Evolutionary conservation across 2,113 vertebrate genomes (phyloP), one percentile per base, ranked within the genome.

Genomic region (Pseudolaguvia tuberculata): DNA sequence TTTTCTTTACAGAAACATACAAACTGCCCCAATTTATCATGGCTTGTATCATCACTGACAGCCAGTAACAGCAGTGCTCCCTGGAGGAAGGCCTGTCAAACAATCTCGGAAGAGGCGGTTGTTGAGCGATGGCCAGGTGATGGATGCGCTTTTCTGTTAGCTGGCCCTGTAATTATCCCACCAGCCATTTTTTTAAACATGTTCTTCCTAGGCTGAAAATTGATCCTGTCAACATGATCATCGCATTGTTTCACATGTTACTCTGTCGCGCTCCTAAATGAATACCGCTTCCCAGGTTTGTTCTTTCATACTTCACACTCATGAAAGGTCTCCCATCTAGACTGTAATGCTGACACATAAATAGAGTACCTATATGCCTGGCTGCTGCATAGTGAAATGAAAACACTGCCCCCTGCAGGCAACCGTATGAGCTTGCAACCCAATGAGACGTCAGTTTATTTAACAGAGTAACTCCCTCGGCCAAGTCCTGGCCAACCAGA

Each of bases 361-460:
- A 75, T 51, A 79, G 68, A 70, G 31, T 42, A 20, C 2, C 59
- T 70, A 20, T 23, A 65, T 53, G 63, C 20, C 61, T 61, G 71
- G 52, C 55, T 75, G 20, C 52, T 7, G 47, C 62, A 50, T 35
- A 18, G 73, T 72, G n/a, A 62, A 69, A 79, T 78, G 80, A 78
- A 79, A 88, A 88, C 80, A 85, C 84, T 89, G 90, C 87, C 91
- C 87, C 85, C 90, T 90, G 82, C 83, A 89, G 90, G 89, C 86
- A 77, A 73, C 20, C 58, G 3, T 0, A 31, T 55, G 82, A 47
- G 63, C 42, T 29, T 67, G 18, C 83, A 77, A 4, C 13, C 9
- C 50, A 20, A 21, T 17, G 51, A 75, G 79, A 82, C 73, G 48
- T 20, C 70, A 48, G 77, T 75, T 78, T 74, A 74, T 72, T 73